Conservation (phyloP, 2,797 vertebrate species). For the Hipposideros larvatus region DNA sequence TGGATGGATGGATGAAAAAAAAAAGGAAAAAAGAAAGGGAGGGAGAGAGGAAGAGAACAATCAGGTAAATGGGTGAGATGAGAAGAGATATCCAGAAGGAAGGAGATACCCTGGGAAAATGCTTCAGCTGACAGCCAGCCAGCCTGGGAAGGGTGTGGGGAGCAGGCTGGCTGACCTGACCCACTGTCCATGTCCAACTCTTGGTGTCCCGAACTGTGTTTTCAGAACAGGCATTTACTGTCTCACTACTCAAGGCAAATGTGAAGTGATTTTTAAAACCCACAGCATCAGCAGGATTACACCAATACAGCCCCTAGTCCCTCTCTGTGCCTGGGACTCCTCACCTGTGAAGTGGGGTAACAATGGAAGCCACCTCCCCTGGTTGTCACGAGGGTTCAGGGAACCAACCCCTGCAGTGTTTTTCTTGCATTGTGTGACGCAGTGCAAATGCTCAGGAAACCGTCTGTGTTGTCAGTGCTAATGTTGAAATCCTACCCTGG, state of each 20-base stretch:
- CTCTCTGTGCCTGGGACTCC: not conserved
- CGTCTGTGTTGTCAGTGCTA: rapidly evolving
- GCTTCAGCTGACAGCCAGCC: not conserved
- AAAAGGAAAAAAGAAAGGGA: not conserved
- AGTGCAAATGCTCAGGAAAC: not conserved
- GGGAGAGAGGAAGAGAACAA: not conserved
- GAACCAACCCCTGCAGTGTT: rapidly evolving
- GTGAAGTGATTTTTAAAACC: not conserved
- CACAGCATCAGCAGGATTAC: not conserved
- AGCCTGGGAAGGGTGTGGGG: not conserved
- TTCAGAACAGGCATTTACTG: not conserved
- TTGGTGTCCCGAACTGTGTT: not conserved
- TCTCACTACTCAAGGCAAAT: not conserved
- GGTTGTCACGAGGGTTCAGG: not conserved
- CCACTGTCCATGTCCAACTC: not conserved
- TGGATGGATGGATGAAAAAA: not conserved
- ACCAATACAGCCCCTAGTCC: rapidly evolving
- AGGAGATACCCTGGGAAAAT: not conserved
- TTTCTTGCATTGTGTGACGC: not conserved
- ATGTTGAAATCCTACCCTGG: not conserved
- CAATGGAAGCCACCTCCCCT: not conserved
- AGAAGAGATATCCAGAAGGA: not conserved
- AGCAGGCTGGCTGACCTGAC: not conserved
- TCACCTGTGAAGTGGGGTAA: not conserved
- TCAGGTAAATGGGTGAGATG: not conserved